Evolutionary conservation across 1,140 invertebrate species (phyloP).

Genomic region (Linepithema humile): DNA sequence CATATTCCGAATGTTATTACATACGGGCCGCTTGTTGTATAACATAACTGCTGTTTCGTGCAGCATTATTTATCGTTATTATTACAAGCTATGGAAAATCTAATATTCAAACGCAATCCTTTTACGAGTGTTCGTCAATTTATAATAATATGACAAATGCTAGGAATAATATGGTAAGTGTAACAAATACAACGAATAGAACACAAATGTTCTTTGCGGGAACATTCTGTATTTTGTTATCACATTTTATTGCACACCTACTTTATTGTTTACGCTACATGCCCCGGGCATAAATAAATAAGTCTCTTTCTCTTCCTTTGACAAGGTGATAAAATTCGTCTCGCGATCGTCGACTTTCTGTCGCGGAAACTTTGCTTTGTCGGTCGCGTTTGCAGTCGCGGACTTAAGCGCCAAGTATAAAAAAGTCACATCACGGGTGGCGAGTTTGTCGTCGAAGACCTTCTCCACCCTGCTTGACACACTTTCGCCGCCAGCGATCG

Average conservation of each 20-base stretch:
- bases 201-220: slow-evolving; percentile 8
- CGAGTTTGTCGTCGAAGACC: slow-evolving; percentile 41
- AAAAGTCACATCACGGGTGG: slow-evolving; percentile 53
- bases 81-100: slow-evolving; percentile 38
- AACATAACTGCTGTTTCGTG: slow-evolving; percentile 15
- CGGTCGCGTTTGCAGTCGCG: slow-evolving; percentile 18
- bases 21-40: slow-evolving; percentile 25
- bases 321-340: slow-evolving; percentile 22
- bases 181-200: slow-evolving; percentile 20
- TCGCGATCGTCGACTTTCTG: slow-evolving; percentile 4
- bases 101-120: slow-evolving; percentile 46
- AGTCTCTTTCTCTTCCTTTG: background rate
- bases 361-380: slow-evolving; percentile 33
- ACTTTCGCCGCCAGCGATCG: slow-evolving; percentile 35
- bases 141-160: slow-evolving; percentile 46
- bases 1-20: slow-evolving; percentile 22
- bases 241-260: slow-evolving; percentile 11
- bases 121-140: slow-evolving; percentile 41
- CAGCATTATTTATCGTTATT: slow-evolving; percentile 45
- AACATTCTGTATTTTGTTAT: slow-evolving; percentile 15
- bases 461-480: slow-evolving; percentile 46
- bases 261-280: background rate
- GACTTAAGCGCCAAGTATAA: slow-evolving; percentile 38
- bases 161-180: no score
- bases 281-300: slow-evolving; percentile 1